Base-by-base conservation (phyloP, 2,888 invertebrate genomes). In the Cataglyphis altisquamis region DNA sequence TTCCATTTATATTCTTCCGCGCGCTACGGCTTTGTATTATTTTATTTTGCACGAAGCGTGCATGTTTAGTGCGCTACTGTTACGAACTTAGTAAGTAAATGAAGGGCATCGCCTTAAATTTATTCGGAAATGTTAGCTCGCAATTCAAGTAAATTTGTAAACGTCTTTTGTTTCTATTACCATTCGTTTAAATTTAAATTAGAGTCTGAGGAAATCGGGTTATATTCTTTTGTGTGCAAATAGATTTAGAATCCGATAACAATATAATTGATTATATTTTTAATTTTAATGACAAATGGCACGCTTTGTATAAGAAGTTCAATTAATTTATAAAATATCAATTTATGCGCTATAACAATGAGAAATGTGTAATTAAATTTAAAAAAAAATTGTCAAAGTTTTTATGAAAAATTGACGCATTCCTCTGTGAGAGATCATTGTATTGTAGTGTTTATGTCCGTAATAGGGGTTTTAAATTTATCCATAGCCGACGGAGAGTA, bases 21-120 rank as follows among this genome's bases (percentile, higher is more conserved):
- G 70, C 72, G 70, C 45, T 60, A 70, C 18, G 62, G 72, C 36
- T 45, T 60, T 45, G 70, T 60, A 78, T 72, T 80, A 72, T 72
- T 72, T 72, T 72, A 80, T 41, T 72, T 80, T 62, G 45, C 48
- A 25, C 68, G n/a, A n/a, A 57, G 41, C 60, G 36, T 45, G 60
- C 57, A 70, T 29, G n/a, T 72, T 70, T 45, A 60, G 45, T 48
- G 12, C 72, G 60, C 78, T 41, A 41, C 70, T 60, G 72, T 78
- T 78, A 60, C 72, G 78, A 72, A 80, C 5, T 80, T 80, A 72
- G 78, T 72, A 78, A 62, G 72, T 72, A 80, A 80, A 80, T 80
- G 78, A 80, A 80, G 72, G 45, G 78, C 78, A 57, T 78, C 72
- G 72, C 78, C 60, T 80, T 80, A 80, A 72, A 80, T 80, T 78